Evolutionary conservation across 1,140 invertebrate species (phyloP), one percentile per base, ranked within the genome.

Genomic region (Trichogramma pretiosum): DNA sequence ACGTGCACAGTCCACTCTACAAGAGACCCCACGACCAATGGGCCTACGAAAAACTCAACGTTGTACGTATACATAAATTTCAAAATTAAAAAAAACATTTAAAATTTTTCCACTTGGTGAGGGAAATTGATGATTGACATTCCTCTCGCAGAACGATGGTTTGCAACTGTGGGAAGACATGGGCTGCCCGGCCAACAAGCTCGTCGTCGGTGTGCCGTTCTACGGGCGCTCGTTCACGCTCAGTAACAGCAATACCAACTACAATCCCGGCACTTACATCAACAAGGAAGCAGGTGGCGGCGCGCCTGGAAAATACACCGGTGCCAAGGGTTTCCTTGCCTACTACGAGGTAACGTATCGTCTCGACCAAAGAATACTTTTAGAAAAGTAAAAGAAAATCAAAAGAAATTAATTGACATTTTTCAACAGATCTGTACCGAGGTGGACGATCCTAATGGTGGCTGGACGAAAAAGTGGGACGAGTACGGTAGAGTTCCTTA

Each of bases 271-370:
- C 32, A 87, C 88, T 10, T 87, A 85, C 56, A 88, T 90, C 52
- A 87, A 89, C 59, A 91, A 90, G 65, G 85, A 89, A 65, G 86
- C 85, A 17, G 87, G 85, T 1, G 89, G 89, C 26, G 90, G 91
- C 0, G 74, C 75, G 4, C 81, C 89, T 0, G 91, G 89, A 1
- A 80, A 83, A 1, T 92, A 87, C 57, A 93, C 90, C 0, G 82
- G 83, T 46, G 87, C 87, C 19, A 83, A 81, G 30, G 90, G 90
- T 54, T 88, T 90, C 61, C 77, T 89, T 57, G 78, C 89, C 50
- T 95, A 93, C 57, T 94, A 92, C 63, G 89, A 93, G 73, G 83
- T 85, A 67, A 59, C 19, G 32, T 34, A 28, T 28, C 24, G 5
- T n/a, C 22, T 44, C 39, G 17, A 13, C 3, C 26, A 46, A 18